Conservation (phyloP, 2,888 invertebrate genomes). For the Philonicus albiceps region DNA sequence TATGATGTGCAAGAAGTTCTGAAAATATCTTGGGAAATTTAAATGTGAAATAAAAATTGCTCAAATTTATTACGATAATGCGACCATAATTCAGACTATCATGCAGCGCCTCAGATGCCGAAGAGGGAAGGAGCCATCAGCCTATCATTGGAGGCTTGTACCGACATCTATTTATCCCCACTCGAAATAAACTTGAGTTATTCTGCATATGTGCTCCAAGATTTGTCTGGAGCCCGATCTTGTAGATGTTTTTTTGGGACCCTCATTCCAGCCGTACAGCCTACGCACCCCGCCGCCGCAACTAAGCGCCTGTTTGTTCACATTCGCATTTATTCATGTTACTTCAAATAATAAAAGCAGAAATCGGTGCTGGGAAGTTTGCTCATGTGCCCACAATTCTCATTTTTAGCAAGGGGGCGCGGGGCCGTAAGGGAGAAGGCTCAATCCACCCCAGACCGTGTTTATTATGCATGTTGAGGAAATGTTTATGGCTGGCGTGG, state of each 20-base stretch:
- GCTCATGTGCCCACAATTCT: conserved; percentile 9
- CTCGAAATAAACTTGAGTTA: conserved; percentile 22
- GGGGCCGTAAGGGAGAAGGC: not conserved
- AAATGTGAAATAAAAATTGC: conserved; percentile 43
- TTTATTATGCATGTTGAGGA: conserved; percentile 23
- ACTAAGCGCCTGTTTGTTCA: conserved; percentile 22
- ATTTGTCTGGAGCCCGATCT: not conserved
- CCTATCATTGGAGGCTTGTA: not conserved
- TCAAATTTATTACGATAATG: conserved; percentile 45
- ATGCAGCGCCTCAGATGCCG: not conserved
- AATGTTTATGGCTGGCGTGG: conserved; percentile 17
- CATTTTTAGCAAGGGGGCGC: not conserved
- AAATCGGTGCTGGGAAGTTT: conserved; percentile 27
- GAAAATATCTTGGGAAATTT: conserved; percentile 9
- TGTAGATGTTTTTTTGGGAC: not conserved
- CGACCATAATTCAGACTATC: conserved; percentile 42
- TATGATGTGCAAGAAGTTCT: not conserved
- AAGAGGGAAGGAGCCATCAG: not conserved
- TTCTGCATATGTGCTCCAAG: conserved; percentile 31
- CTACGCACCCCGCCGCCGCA: not conserved
- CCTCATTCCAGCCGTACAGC: not conserved
- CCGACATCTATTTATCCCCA: conserved; percentile 4
- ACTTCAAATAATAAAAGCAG: conserved; percentile 25
- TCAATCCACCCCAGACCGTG: not conserved
- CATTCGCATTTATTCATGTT: conserved; percentile 32